A percentile compares a stretch with the other conserved stretches of the same genome.
Evolutionary conservation across 1,140 invertebrate species (phyloP).

Genomic region (Diploscapter pachys): DNA sequence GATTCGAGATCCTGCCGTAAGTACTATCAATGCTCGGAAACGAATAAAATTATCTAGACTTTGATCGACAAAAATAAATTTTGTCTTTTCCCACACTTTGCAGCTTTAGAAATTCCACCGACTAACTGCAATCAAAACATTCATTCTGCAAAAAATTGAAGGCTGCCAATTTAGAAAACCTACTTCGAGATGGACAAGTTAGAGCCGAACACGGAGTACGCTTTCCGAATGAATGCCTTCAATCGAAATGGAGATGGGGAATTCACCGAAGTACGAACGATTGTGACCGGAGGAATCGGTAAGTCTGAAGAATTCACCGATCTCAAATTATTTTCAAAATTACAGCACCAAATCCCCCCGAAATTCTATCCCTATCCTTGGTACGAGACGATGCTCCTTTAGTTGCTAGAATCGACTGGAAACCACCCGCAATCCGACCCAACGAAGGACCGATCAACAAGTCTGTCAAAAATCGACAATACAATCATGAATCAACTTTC

Average conservation of each 20-base stretch:
- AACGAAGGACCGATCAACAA: conserved; percentile 30
- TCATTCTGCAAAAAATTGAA: neutral
- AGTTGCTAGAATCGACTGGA: conserved; percentile 50
- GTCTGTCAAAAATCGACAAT: conserved; percentile 33
- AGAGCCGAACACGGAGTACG: conserved; percentile 92
- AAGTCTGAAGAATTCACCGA: conserved; percentile 29
- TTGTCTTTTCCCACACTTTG: no score
- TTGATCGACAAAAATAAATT: no score
- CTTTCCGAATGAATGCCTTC: conserved; percentile 84
- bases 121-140: no score
- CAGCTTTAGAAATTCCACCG: no score
- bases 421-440: conserved; percentile 38
- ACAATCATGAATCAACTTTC: conserved; percentile 29
- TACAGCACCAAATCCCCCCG: conserved; percentile 50
- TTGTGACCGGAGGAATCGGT: conserved; percentile 56
- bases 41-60: no score
- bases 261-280: conserved; percentile 38
- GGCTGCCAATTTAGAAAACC: conserved; percentile 41
- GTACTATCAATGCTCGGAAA: no score
- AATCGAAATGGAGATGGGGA: conserved; percentile 62
- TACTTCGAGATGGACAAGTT: conserved; percentile 78
- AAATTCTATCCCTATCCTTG: conserved; percentile 49
- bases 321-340: neutral
- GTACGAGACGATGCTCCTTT: conserved; percentile 48
- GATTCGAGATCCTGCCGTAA: no score